phyloP scores from a whole-genome alignment of 1,140 invertebrate species.

The Drosophila pallidifrons region DNA sequence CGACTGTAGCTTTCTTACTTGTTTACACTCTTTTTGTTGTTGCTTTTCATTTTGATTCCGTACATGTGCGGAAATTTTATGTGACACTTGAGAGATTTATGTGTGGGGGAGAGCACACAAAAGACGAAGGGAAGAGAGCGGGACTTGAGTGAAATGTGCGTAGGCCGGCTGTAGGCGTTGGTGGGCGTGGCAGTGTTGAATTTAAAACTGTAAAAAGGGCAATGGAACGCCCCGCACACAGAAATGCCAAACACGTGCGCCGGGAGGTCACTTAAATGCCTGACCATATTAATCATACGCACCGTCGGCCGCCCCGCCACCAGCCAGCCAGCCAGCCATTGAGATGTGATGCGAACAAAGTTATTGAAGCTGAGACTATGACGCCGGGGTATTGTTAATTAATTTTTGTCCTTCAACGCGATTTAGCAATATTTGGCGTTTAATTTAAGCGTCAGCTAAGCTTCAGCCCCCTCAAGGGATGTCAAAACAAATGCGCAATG shows the following conservation, averaged over 20 bases:
- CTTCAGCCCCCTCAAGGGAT: constrained; percentile 2
- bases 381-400: constrained; percentile 59
- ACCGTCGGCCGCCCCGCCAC: constrained; percentile 24
- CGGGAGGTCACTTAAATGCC: constrained; percentile 31
- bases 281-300: constrained; percentile 76
- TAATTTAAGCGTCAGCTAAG: constrained; percentile 55
- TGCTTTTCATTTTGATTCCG: constrained; percentile 77
- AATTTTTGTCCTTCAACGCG: constrained; percentile 50
- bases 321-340: neutral
- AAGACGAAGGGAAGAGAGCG: neutral
- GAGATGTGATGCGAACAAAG: neutral
- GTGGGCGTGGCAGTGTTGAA: constrained; percentile 66
- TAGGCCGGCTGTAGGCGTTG: constrained; percentile 55
- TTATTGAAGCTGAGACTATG: neutral
- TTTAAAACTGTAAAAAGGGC: constrained; percentile 51
- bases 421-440: constrained; percentile 66
- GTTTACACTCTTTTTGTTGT: constrained; percentile 23
- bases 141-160: constrained; percentile 21
- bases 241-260: constrained; percentile 31
- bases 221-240: constrained; percentile 19
- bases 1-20: too few species aligned
- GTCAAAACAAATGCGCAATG: constrained; percentile 43
- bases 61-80: constrained; percentile 83
- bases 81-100: constrained; percentile 83
- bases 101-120: constrained; percentile 14